Evolutionary conservation across 2,113 vertebrate species (phyloP).

Genomic region (Catharus fuscescens): DNA sequence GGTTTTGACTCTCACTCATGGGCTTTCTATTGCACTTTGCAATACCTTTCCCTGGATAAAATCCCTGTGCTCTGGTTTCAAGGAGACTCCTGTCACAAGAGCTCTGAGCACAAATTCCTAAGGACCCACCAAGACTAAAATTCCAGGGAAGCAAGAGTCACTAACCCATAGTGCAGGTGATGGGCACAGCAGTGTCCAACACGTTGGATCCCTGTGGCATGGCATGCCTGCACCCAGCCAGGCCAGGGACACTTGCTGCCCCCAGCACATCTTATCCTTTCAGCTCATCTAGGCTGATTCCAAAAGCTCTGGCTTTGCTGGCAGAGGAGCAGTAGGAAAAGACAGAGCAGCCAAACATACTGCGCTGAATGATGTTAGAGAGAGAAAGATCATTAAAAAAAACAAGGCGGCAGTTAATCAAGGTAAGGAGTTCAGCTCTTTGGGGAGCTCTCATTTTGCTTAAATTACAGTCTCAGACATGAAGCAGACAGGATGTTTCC

Average conservation of each 20-base stretch:
- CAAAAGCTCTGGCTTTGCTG: neutral
- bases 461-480: conserved; percentile 1
- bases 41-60: neutral
- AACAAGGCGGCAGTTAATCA: neutral
- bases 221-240: neutral
- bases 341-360: neutral
- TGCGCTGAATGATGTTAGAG: neutral
- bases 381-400: neutral
- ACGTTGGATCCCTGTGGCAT: accelerated
- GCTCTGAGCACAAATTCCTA: neutral
- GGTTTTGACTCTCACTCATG: neutral
- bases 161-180: accelerated
- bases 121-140: neutral
- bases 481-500: neutral
- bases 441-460: neutral
- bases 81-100: neutral
- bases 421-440: conserved; percentile 5
- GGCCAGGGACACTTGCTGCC: no score
- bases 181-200: neutral
- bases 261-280: neutral
- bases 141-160: neutral
- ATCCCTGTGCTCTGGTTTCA: neutral
- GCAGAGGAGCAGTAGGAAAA: neutral
- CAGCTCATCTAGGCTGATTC: neutral
- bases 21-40: neutral